phyloP scores from a whole-genome alignment of 92 coral and sea anemone genomes.

The Plumapathes pennacea region DNA sequence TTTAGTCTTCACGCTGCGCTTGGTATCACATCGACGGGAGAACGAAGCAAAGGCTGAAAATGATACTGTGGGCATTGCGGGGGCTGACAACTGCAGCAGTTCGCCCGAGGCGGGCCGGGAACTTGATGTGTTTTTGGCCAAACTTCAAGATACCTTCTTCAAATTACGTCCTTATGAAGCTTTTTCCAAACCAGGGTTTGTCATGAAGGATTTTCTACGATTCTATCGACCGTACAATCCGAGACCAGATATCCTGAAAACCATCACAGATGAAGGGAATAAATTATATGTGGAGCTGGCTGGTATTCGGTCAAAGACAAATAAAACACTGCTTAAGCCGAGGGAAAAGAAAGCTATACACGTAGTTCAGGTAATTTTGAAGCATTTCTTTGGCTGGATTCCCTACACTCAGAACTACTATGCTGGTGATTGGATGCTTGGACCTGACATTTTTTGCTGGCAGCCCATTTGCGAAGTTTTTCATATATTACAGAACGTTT shows the following conservation, averaged over 20 bases:
- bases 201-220: too few species aligned
- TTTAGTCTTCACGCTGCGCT: too few species aligned
- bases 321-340: conserved; percentile 18
- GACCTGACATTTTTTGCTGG: conserved; percentile 73
- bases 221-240: conserved; percentile 65
- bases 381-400: conserved; percentile 47
- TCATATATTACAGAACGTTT: not conserved
- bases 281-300: conserved; percentile 39
- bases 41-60: too few species aligned
- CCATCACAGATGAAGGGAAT: conserved; percentile 42
- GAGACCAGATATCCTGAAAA: conserved; percentile 38
- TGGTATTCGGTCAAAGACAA: conserved; percentile 3
- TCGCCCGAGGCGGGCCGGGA: too few species aligned
- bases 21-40: too few species aligned
- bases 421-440: conserved; percentile 86
- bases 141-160: too few species aligned
- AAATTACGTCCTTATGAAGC: too few species aligned
- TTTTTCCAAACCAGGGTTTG: too few species aligned
- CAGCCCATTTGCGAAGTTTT: conserved; percentile 50
- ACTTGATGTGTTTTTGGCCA: too few species aligned
- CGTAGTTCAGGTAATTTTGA: conserved; percentile 55
- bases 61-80: too few species aligned
- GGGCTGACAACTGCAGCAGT: too few species aligned
- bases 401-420: conserved; percentile 74
- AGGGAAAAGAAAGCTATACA: conserved; percentile 61